Base-by-base conservation (phyloP, 2,113 vertebrate species). In the Ciconia stormi region DNA sequence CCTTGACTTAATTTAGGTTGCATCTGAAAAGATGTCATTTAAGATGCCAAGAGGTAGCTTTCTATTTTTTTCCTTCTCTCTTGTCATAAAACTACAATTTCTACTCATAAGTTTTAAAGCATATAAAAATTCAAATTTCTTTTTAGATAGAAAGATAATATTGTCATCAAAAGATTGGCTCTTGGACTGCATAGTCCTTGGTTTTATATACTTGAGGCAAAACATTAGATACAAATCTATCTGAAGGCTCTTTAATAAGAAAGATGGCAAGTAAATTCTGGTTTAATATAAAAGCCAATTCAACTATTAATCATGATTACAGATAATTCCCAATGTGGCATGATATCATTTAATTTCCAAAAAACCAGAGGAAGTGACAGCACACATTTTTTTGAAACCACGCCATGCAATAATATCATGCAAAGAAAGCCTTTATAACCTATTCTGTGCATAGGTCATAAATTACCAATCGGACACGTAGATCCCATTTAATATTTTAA, bases 401-500 rank as follows among this genome's bases (percentile, higher is more conserved):
- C 44, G 27, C 73, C 76, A 66, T 5, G 11, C n/a, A 89, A 95
- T 76, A 97, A 90, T 82, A 90, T 18, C 87, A 59, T 46, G 27
- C 78, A 90, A 96, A 70, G 47, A 93, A 92, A 82, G 36, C 74
- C 82, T 86, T 83, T 81, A 76, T 62, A 69, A 86, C 80, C 86
- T 67, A 34, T 78, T 81, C 77, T 73, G 71, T 80, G 87, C 80
- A 29, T 50, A 70, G 94, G 92, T 67, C 79, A 97, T 97, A 97
- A 97, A 98, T 98, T 97, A 97, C 93, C 96, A 97, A 97, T 93
- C 95, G 93, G 94, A 91, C 77, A 77, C 29, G 10, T 34, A 96
- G 89, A 83, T 88, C 58, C 83, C 91, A 82, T 97, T 98, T 98
- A 97, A 97, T 97, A 97, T 97, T 96, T 96, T 92, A 96, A 91